Percentiles rank a stretch among this genome's conserved stretches.
These are phyloP conservation scores for Tetramorium alpestre DNA, from an alignment of 1,140 invertebrate species.

Conservation along the genomic window DNA sequence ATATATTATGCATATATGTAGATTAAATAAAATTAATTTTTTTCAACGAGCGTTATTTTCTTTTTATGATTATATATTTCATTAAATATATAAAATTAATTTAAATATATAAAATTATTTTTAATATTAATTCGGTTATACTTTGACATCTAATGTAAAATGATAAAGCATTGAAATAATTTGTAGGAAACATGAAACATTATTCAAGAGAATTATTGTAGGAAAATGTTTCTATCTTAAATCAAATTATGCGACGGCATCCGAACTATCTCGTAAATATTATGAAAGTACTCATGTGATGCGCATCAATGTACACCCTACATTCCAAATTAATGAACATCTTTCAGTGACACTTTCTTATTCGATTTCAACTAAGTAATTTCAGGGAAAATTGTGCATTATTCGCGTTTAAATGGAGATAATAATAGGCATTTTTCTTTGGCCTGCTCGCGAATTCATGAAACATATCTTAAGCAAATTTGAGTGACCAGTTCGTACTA, in stretches of 20 bases:
- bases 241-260: conserved; percentile 26
- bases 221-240: conserved; percentile 12
- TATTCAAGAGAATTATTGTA: conserved; percentile 1
- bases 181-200: background rate
- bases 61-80: background rate
- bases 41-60: background rate
- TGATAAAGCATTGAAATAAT: background rate
- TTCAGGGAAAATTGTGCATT: background rate
- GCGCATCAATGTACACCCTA: background rate
- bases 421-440: background rate
- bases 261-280: conserved; percentile 4
- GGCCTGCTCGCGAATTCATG: background rate
- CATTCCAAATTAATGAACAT: background rate
- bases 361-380: background rate
- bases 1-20: background rate
- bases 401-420: background rate
- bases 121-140: background rate
- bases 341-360: background rate
- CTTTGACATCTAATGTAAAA: background rate
- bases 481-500: background rate
- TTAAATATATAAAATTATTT: background rate
- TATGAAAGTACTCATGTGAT: background rate
- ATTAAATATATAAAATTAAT: background rate
- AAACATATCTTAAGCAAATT: background rate
- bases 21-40: conserved; percentile 2